Evolutionary conservation across 2,888 invertebrate species (phyloP), one percentile per base, ranked within the genome.

Genomic region (Horisme vitalbata): DNA sequence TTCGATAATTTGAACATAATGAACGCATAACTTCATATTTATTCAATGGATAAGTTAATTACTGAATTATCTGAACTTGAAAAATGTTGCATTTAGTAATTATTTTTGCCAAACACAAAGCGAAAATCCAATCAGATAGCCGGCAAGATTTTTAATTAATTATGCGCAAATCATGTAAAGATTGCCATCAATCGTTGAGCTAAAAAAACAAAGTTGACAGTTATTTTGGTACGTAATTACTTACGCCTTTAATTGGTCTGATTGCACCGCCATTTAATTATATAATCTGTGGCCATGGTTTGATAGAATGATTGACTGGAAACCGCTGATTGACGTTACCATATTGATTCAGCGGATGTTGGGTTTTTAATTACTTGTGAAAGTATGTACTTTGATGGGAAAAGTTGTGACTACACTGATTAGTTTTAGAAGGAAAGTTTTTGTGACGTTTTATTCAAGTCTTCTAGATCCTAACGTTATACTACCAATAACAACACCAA

Each of bases 221-320:
- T 57, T 27, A 35, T 39, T 41, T 18, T 18, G 18, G 23, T 43
- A 43, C 35, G 47, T 50, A 50, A 47, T 55, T 47, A 47, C 35
- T 41, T 50, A 9, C 6, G 9, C 27, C 12, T 31, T 24, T 55
- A 57, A 54, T 54, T 47, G 54, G 39, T 35, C 45, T 55, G 52
- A 57, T 55, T 55, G 49, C 36, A 34, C 43, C 47, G 47, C 47
- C 49, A 55, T 55, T 52, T 52, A 51, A 51, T 43, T 44, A 48
- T 51, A 54, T 53, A 58, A 58, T 52, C 49, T 36, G 44, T 55
- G 49, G 45, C 24, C 51, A 62, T 32, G 61, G 48, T 56, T 58
- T 62, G 57, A 59, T 58, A 35, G 48, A 47, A 55, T 58, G 61
- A 62, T 62, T 62, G 61, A 55, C 34, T 56, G 48, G 54, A 55